Conservation (phyloP, 2,888 invertebrate species). For the Epistrophella euchroma region DNA sequence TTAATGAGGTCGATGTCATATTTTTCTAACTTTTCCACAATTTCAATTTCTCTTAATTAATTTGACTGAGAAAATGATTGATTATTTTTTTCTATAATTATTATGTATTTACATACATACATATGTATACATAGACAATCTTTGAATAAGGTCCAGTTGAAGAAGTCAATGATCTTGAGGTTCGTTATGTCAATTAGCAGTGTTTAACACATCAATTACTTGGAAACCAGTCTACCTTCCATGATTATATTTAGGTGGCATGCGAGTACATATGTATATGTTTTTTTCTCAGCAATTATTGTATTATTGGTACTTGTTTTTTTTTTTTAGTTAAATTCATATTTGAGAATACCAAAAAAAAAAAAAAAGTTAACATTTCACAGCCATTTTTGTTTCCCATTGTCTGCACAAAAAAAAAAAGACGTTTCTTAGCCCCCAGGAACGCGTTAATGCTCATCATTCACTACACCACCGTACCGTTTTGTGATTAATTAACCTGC, state of each 20-base stretch:
- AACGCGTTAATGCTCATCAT: constrained; percentile 18
- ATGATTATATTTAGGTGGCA: constrained; percentile 31
- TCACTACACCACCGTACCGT: not conserved
- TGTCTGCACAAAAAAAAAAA: constrained; percentile 6
- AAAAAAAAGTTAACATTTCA: constrained; percentile 27
- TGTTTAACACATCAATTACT: constrained; percentile 52
- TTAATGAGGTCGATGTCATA: constrained; percentile 12
- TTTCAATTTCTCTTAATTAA: constrained; percentile 27
- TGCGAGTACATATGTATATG: not conserved
- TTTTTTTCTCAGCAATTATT: not conserved
- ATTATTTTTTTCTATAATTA: constrained; percentile 51
- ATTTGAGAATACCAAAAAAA: constrained; percentile 40
- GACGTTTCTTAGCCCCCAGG: not conserved
- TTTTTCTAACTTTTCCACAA: constrained; percentile 29
- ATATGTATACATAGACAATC: too few relatives aligned
- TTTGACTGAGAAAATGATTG: constrained; percentile 69
- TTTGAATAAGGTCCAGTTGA: not conserved
- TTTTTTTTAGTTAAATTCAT: constrained; percentile 32
- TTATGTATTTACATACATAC: not conserved
- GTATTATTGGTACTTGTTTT: not conserved
- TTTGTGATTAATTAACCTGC: constrained; percentile 30
- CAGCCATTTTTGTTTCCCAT: constrained; percentile 16
- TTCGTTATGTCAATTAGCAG: constrained; percentile 54
- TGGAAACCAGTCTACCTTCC: constrained; percentile 43
- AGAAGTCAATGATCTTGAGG: constrained; percentile 58